A percentile compares a stretch with the other conserved stretches of the same genome.
These are phyloP conservation scores for Rhopalosiphum padi DNA, from an alignment of 1,140 invertebrate species.

Conservation along the genomic window DNA sequence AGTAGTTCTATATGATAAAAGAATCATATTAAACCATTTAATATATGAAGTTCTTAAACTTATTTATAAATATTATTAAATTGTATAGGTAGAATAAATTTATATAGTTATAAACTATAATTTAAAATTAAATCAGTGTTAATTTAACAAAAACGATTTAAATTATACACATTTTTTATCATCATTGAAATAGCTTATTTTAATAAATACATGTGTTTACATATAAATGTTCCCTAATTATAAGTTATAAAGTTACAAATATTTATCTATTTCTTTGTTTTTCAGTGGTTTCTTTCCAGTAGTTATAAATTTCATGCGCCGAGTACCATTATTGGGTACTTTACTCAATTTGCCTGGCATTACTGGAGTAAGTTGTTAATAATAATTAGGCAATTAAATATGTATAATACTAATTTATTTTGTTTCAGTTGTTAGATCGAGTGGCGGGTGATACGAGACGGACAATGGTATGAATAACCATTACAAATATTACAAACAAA, in stretches of 20 bases:
- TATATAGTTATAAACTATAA: no score
- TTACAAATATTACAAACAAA: not conserved
- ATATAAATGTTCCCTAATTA: no score
- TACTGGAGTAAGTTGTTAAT: slow-evolving; percentile 65
- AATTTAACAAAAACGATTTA: no score
- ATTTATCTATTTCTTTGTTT: slow-evolving; percentile 61
- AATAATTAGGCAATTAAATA: slow-evolving; percentile 21
- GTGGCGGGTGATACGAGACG: slow-evolving; percentile 70
- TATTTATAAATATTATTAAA: no score
- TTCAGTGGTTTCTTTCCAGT: slow-evolving; percentile 85
- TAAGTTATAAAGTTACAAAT: not conserved
- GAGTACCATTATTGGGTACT: slow-evolving; percentile 78
- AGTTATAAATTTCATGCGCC: slow-evolving; percentile 84
- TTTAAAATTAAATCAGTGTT: no score
- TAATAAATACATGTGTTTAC: no score
- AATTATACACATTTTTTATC: no score
- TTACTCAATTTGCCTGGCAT: slow-evolving; percentile 79
- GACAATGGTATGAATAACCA: slow-evolving; percentile 68
- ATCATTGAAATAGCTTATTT: no score
- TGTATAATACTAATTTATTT: not conserved
- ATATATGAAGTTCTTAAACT: no score
- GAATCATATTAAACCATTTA: no score
- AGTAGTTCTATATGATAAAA: no score
- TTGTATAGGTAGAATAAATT: no score
- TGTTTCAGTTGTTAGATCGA: slow-evolving; percentile 67